Evolutionary conservation across 1,140 invertebrate species (phyloP).

Genomic region (Nixonia krombeini): DNA sequence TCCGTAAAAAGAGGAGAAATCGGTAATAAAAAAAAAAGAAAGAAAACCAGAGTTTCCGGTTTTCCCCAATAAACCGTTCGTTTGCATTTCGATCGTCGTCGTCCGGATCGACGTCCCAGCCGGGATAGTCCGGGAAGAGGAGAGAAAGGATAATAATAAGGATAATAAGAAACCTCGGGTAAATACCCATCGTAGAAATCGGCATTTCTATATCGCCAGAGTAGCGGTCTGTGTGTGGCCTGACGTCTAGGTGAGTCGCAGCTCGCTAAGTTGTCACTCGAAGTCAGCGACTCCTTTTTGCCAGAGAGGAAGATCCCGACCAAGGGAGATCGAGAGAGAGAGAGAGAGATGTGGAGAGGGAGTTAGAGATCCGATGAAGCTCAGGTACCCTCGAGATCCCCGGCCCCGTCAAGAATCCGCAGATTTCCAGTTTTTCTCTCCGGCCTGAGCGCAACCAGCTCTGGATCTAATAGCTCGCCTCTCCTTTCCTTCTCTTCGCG

Average conservation of each 20-base stretch:
- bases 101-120: too few species aligned
- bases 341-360: conserved; percentile 35
- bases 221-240: conserved; percentile 61
- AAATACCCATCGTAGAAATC: not conserved
- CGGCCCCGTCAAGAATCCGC: conserved; percentile 54
- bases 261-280: conserved; percentile 69
- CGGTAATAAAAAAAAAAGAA: too few species aligned
- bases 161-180: not conserved
- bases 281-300: conserved; percentile 22
- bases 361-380: not conserved
- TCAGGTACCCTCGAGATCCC: conserved; percentile 39
- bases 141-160: conserved; percentile 11
- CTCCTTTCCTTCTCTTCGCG: conserved; percentile 9
- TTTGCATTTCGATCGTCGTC: too few species aligned
- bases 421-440: conserved; percentile 67
- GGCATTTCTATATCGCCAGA: not conserved
- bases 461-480: conserved; percentile 52
- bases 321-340: conserved; percentile 21
- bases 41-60: too few species aligned
- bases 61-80: too few species aligned
- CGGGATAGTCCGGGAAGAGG: too few species aligned
- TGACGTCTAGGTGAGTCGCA: conserved; percentile 59
- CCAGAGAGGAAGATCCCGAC: not conserved
- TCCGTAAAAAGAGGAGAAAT: too few species aligned
- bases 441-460: conserved; percentile 40